A percentile compares a stretch with the other conserved stretches of the same genome.
Evolutionary conservation across 2,888 invertebrate genomes (phyloP).

Genomic region (Netelia melanura): DNA sequence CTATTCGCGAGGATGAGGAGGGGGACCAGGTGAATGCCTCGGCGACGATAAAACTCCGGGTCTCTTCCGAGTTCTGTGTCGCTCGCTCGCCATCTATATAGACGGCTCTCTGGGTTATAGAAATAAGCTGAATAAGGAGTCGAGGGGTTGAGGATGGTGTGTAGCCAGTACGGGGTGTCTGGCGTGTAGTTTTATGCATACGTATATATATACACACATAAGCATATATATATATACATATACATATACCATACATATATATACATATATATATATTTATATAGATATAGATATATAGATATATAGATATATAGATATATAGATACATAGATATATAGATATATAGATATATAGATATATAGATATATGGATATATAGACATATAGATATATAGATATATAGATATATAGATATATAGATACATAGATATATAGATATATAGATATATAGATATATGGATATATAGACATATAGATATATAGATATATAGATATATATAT

Average conservation of each 20-base stretch:
- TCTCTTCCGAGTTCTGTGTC: slow-evolving; percentile 30
- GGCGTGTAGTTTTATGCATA: slow-evolving; percentile 18
- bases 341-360: too few species aligned
- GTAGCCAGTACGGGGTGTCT: slow-evolving; percentile 31
- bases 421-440: too few species aligned
- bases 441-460: too few species aligned
- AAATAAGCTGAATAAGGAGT: slow-evolving; percentile 50
- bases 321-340: too few species aligned
- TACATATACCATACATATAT: background rate
- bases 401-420: too few species aligned
- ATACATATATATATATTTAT: too few species aligned
- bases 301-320: too few species aligned
- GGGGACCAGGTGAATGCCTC: background rate
- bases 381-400: too few species aligned
- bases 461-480: too few species aligned
- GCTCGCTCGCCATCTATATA: slow-evolving; percentile 8
- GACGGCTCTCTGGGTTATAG: slow-evolving; percentile 10
- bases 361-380: too few species aligned
- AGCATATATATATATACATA: background rate
- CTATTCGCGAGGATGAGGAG: background rate
- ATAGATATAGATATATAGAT: too few species aligned
- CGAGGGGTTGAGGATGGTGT: background rate
- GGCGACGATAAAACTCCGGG: slow-evolving; percentile 50
- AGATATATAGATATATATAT: too few species aligned
- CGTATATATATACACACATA: background rate